Conservation (phyloP, 2,888 invertebrate genomes). For the Yponomeuta plumbellus region DNA sequence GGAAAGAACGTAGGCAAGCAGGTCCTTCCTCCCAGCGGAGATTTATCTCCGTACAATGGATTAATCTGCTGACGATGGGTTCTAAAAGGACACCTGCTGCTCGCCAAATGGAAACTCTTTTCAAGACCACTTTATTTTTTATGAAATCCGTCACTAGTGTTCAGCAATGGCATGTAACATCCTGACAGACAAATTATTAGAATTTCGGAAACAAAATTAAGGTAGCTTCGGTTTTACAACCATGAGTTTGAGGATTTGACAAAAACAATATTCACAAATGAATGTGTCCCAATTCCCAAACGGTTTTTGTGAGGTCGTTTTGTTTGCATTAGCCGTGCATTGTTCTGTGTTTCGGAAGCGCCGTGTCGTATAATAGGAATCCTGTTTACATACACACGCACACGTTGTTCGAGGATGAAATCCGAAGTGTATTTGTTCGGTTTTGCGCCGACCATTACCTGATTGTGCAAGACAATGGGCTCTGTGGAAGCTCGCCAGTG, state of each 20-base stretch:
- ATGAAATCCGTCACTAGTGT: constrained; percentile 19
- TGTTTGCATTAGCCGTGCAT: constrained; percentile 10
- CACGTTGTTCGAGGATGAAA: not conserved
- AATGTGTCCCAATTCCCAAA: constrained; percentile 5
- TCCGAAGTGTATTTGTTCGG: not conserved
- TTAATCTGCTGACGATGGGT: constrained; percentile 65
- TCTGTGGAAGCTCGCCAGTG: not conserved
- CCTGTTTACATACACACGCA: constrained; percentile 2
- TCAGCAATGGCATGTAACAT: not conserved
- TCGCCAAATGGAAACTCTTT: constrained; percentile 54
- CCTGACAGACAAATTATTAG: not conserved
- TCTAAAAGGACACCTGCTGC: constrained; percentile 64
- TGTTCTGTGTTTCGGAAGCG: constrained; percentile 8
- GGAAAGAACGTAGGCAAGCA: constrained; percentile 46
- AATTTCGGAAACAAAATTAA: not conserved
- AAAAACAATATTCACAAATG: not conserved
- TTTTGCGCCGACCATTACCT: constrained; percentile 1
- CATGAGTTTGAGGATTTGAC: not conserved
- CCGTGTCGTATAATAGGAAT: constrained; percentile 2
- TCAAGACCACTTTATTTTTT: constrained; percentile 30
- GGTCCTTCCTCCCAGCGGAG: constrained; percentile 40
- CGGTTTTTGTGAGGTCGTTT: constrained; percentile 8
- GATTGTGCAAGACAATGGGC: not conserved
- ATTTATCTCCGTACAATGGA: constrained; percentile 62
- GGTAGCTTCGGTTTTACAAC: not conserved